Percentiles rank a stretch among this genome's conserved stretches.
These are phyloP conservation scores for Lysiphlebus fabarum DNA, from an alignment of 1,140 invertebrate genomes.

Conservation along the genomic window DNA sequence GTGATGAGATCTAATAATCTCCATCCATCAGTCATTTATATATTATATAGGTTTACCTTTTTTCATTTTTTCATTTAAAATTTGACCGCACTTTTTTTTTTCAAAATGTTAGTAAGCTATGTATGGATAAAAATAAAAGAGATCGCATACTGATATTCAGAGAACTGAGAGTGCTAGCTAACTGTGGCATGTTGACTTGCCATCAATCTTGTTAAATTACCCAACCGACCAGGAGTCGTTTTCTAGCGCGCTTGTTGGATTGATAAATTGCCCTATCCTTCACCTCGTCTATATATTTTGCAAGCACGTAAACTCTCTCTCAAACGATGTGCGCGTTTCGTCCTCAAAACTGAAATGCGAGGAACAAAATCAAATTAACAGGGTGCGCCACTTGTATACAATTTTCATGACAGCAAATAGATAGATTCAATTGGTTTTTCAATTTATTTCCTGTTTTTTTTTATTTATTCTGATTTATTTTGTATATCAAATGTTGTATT, in stretches of 20 bases:
- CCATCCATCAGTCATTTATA: conserved; percentile 41
- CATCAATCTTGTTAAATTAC: conserved; percentile 57
- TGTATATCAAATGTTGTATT: no score
- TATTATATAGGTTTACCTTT: conserved; percentile 36
- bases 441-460: not conserved
- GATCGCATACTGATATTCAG: not conserved
- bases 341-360: conserved; percentile 41
- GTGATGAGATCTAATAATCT: conserved; percentile 46
- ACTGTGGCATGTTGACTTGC: conserved; percentile 52
- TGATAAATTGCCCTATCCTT: conserved; percentile 52
- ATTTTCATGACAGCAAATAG: conserved; percentile 18
- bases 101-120: no score
- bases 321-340: conserved; percentile 17
- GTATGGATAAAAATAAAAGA: no score
- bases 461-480: not conserved
- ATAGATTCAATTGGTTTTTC: conserved; percentile 24
- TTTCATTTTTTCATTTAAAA: conserved; percentile 28
- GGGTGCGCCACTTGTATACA: conserved; percentile 25
- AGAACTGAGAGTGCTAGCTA: conserved; percentile 27
- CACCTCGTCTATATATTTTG: conserved; percentile 34
- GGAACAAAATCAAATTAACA: conserved; percentile 50
- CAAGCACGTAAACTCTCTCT: conserved; percentile 42
- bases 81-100: conserved; percentile 18
- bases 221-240: conserved; percentile 49
- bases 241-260: conserved; percentile 36